phyloP scores from a whole-genome alignment of 2,888 invertebrate genomes.

The Eupithecia dodoneata region DNA sequence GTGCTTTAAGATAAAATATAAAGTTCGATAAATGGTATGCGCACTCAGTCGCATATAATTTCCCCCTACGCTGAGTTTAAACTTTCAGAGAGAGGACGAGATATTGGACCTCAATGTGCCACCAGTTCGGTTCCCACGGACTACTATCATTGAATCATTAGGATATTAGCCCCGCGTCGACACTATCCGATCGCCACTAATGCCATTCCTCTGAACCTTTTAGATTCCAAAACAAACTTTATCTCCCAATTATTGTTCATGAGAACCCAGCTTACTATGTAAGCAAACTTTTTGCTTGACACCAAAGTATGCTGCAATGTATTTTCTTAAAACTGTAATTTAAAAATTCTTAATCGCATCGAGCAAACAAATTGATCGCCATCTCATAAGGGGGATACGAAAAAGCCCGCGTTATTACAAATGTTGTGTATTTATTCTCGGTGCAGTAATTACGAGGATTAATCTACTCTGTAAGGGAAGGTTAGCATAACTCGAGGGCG shows the following conservation, averaged over 20 bases:
- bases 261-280: slow-evolving; percentile 47
- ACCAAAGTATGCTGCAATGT: slow-evolving; percentile 28
- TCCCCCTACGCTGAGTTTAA: neutral
- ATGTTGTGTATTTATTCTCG: slow-evolving; percentile 56
- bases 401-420: slow-evolving; percentile 52
- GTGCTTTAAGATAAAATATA: slow-evolving; percentile 8
- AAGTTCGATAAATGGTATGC: neutral
- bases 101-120: slow-evolving; percentile 39
- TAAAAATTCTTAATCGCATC: slow-evolving; percentile 31
- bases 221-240: slow-evolving; percentile 54
- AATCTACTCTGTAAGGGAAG: slow-evolving; percentile 69
- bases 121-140: slow-evolving; percentile 69
- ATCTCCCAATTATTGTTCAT: slow-evolving; percentile 56
- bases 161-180: slow-evolving; percentile 66
- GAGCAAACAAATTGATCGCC: slow-evolving; percentile 34
- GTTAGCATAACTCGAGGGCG: slow-evolving; percentile 76
- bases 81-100: slow-evolving; percentile 14
- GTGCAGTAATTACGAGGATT: slow-evolving; percentile 74
- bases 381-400: slow-evolving; percentile 37
- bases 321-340: slow-evolving; percentile 35
- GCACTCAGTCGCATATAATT: slow-evolving; percentile 4
- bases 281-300: slow-evolving; percentile 38
- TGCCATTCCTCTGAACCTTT: slow-evolving; percentile 60
- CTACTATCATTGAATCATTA: slow-evolving; percentile 72
- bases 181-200: slow-evolving; percentile 65